Conservation (phyloP, 1,140 invertebrate species). For the Eriocheir sinensis region DNA sequence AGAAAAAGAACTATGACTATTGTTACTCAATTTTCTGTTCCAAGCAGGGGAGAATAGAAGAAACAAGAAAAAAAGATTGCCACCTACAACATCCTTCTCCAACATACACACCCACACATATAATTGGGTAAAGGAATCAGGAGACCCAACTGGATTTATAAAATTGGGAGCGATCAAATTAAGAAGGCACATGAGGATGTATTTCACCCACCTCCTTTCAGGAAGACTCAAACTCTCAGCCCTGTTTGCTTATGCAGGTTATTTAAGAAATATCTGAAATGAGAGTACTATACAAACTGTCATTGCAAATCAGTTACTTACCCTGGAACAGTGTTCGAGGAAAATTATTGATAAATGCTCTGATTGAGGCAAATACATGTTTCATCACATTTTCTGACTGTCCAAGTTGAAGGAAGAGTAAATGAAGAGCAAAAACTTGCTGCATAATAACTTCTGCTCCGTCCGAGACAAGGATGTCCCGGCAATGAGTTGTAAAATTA, state of each 20-base stretch:
- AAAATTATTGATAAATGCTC: constrained; percentile 96
- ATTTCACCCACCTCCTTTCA: no score
- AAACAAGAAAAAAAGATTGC: no score
- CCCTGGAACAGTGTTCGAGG: constrained; percentile 91
- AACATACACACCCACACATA: background rate
- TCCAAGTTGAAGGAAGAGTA: constrained; percentile 92
- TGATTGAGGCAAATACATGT: constrained; percentile 94
- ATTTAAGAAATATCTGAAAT: no score
- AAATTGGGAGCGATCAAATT: no score
- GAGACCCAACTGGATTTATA: background rate
- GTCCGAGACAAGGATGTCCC: constrained; percentile 85
- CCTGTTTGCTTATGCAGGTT: no score
- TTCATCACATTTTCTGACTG: constrained; percentile 95
- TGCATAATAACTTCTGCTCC: constrained; percentile 90
- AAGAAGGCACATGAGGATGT: no score
- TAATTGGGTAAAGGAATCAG: no score
- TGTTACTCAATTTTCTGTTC: no score
- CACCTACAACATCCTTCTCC: no score
- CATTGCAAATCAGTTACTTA: constrained; percentile 80
- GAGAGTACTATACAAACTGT: background rate
- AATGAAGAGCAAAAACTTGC: constrained; percentile 90
- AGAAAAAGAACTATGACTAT: no score
- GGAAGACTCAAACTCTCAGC: no score
- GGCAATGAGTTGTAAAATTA: constrained; percentile 91
- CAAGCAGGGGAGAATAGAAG: no score